Evolutionary conservation across 2,113 vertebrate genomes (phyloP).

Genomic region (Notechis scutatus): DNA sequence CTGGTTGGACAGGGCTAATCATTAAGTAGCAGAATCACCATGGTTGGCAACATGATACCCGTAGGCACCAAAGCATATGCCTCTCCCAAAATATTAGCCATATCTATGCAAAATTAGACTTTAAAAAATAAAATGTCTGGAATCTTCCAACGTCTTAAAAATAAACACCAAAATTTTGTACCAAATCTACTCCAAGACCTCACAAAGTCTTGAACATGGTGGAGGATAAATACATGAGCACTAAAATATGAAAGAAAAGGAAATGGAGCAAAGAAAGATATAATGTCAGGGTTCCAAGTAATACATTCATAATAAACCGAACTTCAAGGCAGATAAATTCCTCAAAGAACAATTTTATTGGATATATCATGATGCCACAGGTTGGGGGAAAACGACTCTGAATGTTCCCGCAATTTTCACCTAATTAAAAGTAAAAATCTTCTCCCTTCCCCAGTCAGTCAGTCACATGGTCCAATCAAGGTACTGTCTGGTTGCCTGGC

Average conservation of each 20-base stretch:
- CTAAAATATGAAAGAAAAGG: background rate
- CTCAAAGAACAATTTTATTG: no score
- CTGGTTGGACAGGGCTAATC: background rate
- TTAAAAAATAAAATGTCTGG: background rate
- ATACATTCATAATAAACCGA: no score
- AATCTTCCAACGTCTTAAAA: background rate
- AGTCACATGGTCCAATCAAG: no score
- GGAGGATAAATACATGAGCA: background rate
- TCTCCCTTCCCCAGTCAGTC: no score
- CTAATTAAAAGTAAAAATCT: no score
- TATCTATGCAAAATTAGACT: background rate
- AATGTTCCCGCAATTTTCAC: no score
- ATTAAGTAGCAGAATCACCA: background rate
- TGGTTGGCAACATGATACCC: background rate
- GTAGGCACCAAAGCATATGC: background rate
- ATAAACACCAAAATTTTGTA: background rate
- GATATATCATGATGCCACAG: no score
- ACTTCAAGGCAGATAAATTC: no score
- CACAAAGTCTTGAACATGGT: background rate
- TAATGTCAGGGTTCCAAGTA: no score
- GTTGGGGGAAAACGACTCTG: no score
- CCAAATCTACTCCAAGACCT: background rate
- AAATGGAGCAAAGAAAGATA: background rate
- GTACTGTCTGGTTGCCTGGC: no score
- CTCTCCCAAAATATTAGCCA: background rate